Evolutionary conservation across 2,113 vertebrate species (phyloP).

Genomic region (Lagopus leucura): DNA sequence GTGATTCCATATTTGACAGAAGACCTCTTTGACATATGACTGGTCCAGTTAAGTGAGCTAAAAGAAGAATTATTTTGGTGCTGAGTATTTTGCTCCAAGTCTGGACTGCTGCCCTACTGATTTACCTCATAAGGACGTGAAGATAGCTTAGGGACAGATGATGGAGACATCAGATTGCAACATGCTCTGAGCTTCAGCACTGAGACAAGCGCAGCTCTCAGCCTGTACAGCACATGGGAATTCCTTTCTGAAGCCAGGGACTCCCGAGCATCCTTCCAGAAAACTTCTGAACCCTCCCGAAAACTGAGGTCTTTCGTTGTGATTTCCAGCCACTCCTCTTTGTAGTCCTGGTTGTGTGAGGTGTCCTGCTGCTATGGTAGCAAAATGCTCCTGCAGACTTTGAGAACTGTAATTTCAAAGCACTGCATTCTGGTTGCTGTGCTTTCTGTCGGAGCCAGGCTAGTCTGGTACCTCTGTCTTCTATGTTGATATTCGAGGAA

Average conservation of each 20-base stretch:
- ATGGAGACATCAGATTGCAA: neutral
- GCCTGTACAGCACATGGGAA: fast-evolving
- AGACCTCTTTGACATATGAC: neutral
- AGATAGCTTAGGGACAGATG: neutral
- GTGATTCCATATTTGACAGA: neutral
- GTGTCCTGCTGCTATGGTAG: neutral
- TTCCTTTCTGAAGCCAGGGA: neutral
- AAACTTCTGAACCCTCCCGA: neutral
- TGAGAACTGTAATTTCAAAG: neutral
- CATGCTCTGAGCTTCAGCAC: neutral
- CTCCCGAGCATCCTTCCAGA: neutral
- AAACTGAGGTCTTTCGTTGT: fast-evolving
- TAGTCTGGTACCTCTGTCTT: neutral
- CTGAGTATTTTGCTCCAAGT: neutral
- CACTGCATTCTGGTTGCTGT: fast-evolving
- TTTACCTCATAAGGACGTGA: neutral
- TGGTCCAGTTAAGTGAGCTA: neutral
- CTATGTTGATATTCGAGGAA: neutral
- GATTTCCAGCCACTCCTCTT: neutral
- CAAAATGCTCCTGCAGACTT: neutral
- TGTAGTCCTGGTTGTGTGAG: fast-evolving
- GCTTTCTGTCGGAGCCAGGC: neutral
- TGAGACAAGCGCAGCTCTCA: neutral
- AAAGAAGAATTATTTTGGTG: neutral
- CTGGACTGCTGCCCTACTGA: neutral